phyloP scores from a whole-genome alignment of 2,113 vertebrate genomes.

The Speoplatyrhinus poulsoni region DNA sequence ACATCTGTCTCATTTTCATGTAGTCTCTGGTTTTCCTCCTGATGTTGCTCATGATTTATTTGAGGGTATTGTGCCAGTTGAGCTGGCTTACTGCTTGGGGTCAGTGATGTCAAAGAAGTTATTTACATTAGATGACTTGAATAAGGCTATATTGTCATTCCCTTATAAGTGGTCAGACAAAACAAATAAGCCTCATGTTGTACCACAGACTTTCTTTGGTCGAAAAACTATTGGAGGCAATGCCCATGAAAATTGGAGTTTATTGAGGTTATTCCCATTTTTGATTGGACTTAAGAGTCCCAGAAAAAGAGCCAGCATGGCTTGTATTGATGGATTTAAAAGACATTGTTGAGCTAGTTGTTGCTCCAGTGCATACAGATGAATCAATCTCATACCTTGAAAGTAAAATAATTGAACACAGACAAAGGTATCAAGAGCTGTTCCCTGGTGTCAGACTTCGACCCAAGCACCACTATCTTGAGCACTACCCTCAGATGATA shows the following conservation, averaged over 20 bases:
- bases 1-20: slow-evolving; percentile 20
- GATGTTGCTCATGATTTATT: slow-evolving; percentile 16
- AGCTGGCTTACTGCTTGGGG: slow-evolving; percentile 21
- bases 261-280: slow-evolving; percentile 13
- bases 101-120: slow-evolving; percentile 24
- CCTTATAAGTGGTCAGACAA: slow-evolving; percentile 13
- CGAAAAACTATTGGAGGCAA: slow-evolving; percentile 17
- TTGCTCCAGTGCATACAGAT: slow-evolving; percentile 18
- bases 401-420: slow-evolving; percentile 16
- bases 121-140: slow-evolving; percentile 18
- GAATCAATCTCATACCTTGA: slow-evolving; percentile 15
- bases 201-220: slow-evolving; percentile 3
- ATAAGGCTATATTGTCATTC: slow-evolving; percentile 5
- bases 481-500: slow-evolving; percentile 4
- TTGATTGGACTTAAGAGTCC: not conserved
- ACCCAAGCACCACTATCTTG: slow-evolving; percentile 7
- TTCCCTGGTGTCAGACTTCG: slow-evolving; percentile 13
- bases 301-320: not conserved
- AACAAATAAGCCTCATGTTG: slow-evolving; percentile 8
- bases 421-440: not conserved
- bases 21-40: slow-evolving; percentile 12
- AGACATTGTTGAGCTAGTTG: slow-evolving; percentile 13
- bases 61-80: slow-evolving; percentile 11
- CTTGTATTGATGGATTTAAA: not conserved
- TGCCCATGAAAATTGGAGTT: slow-evolving; percentile 21